Evolutionary conservation across 2,113 vertebrate species (phyloP).

Genomic region (Eptesicus fuscus): DNA sequence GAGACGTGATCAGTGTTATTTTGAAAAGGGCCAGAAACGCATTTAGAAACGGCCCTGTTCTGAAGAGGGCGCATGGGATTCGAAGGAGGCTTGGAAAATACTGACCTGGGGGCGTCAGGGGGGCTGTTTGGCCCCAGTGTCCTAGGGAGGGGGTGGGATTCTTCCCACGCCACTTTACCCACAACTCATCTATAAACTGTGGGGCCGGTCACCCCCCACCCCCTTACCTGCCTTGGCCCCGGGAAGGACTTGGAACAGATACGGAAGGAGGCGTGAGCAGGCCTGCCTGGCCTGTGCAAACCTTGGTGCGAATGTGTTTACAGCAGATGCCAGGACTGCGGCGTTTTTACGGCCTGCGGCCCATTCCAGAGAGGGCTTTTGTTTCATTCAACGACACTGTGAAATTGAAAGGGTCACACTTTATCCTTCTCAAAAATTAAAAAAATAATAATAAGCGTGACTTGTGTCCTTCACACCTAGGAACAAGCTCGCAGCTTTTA

Average conservation of each 20-base stretch:
- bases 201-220: too few species aligned
- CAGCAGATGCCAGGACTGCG: too few species aligned
- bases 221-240: background rate
- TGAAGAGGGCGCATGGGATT: background rate
- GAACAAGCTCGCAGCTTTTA: background rate
- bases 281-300: background rate
- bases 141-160: too few species aligned
- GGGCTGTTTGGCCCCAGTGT: too few species aligned
- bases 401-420: background rate
- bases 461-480: background rate
- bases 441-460: background rate
- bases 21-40: background rate
- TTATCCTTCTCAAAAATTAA: background rate
- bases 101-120: too few species aligned
- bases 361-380: background rate
- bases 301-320: accelerated
- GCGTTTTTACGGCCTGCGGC: background rate
- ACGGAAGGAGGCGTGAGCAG: background rate
- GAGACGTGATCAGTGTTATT: background rate
- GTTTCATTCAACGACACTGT: background rate
- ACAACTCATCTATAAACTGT: background rate
- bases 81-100: background rate
- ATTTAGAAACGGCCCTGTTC: background rate
- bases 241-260: background rate
- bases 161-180: too few species aligned